Conservation (phyloP, 1,140 invertebrate species). For the Trachymyrmex septentrionalis region DNA sequence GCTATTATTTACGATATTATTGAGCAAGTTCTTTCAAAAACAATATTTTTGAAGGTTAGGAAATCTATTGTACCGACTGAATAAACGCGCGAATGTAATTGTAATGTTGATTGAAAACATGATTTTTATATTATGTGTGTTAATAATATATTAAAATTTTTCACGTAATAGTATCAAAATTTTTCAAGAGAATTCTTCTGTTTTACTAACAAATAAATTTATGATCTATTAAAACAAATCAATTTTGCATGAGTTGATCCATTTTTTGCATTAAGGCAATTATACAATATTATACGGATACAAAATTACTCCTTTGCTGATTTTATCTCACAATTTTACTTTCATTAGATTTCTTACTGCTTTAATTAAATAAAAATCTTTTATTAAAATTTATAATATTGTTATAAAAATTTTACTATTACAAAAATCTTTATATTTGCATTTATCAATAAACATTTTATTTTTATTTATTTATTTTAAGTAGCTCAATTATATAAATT, state of each 20-base stretch:
- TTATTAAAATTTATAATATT: neutral
- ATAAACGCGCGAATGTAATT: neutral
- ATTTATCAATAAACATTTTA: neutral
- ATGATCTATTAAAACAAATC: neutral
- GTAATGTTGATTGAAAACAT: neutral
- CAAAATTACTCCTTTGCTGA: neutral
- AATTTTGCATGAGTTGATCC: neutral
- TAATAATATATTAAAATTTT: neutral
- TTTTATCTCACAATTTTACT: neutral
- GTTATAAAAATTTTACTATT: neutral
- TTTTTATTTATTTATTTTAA: conserved; percentile 5
- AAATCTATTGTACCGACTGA: neutral
- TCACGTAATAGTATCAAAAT: neutral
- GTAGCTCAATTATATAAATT: neutral
- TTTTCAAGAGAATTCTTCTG: neutral
- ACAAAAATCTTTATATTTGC: neutral
- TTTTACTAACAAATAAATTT: neutral
- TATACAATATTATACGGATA: neutral
- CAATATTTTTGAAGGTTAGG: neutral
- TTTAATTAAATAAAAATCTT: neutral
- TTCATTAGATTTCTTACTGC: neutral
- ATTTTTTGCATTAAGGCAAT: no score
- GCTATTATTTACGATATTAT: neutral
- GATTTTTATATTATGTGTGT: neutral
- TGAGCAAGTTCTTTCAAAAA: neutral